Conservation (phyloP, 2,888 invertebrate species). For the Macaria notata region DNA sequence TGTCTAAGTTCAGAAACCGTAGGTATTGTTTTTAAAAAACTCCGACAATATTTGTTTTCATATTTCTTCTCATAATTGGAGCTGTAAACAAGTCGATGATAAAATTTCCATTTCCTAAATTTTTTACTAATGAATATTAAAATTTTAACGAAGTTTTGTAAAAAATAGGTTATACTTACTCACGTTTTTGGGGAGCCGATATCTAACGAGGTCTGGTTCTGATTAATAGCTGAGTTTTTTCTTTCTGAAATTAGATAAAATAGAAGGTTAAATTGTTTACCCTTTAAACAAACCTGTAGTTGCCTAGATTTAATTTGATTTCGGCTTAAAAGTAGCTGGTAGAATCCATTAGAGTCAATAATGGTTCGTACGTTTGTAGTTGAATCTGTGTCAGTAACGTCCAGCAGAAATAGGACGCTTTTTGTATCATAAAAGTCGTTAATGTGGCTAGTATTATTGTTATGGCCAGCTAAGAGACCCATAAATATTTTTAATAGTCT, state of each 20-base stretch:
- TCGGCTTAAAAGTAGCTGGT: no score
- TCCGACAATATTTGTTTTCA: constrained; percentile 35
- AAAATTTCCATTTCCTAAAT: constrained; percentile 2
- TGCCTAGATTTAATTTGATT: no score
- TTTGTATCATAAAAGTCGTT: constrained; percentile 35
- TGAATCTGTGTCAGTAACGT: no score
- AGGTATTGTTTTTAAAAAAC: constrained; percentile 44
- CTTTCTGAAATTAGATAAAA: constrained; percentile 46
- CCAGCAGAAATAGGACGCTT: constrained; percentile 4
- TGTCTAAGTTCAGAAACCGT: constrained; percentile 57
- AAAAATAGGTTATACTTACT: constrained; percentile 62
- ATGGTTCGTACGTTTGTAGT: no score
- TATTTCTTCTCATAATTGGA: constrained; percentile 35
- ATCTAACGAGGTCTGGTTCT: constrained; percentile 51
- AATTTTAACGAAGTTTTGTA: background rate
- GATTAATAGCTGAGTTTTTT: constrained; percentile 42
- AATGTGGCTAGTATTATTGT: constrained; percentile 34
- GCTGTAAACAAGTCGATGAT: constrained; percentile 24
- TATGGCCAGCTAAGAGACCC: constrained; percentile 40
- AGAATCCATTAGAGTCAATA: no score
- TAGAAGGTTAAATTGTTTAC: no score
- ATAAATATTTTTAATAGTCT: constrained; percentile 42
- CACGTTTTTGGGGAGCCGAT: constrained; percentile 67
- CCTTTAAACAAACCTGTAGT: no score
- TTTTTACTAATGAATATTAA: background rate